Base-by-base conservation (phyloP, 2,797 vertebrate species). In the Neomorphus geoffroyi region DNA sequence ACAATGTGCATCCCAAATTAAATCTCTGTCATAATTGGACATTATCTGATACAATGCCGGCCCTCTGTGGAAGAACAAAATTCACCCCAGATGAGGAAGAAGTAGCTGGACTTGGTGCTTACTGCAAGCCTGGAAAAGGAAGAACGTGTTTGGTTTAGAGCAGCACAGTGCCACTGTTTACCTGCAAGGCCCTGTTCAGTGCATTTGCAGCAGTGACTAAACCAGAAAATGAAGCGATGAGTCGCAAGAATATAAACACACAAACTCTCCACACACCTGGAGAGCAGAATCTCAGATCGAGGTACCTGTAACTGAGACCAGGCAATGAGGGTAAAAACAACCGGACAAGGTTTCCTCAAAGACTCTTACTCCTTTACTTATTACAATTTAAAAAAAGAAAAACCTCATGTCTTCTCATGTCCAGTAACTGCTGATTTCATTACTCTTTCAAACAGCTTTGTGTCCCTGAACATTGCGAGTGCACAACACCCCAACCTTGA, bases 361-460 rank as follows among this genome's bases (percentile, higher is more conserved):
- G 60, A 41, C 21, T 39, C 21, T 39, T 10, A 11, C 26, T 75
- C 9, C n/a, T 80, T 72, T n/a, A 28, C 8, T 69, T 46, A 58
- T 13, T 22, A 30, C 7, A 57, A 57, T 48, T 32, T 1, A 21
- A 32, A 54, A 15, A 6, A 7, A 32, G 30, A 35, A 28, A 30
- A 14, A 1, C n/a, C n/a, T 32, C 0, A 13, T 0, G 4, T 70
- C 39, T 15, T 11, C 82, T 37, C n/a, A 65, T 3, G 30, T 37
- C 17, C 37, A 54, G 41, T 45, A 65, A 53, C 18, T 74, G 37
- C 32, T 33, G 46, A 57, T 86, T 60, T 74, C 61, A 66, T 28
- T 51, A 21, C 18, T 58, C 9, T 65, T 74, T 84, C 43, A 26
- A 72, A 69, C 23, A 32, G 39, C 58, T 74, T 18, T 61, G 35